Base-by-base conservation (phyloP, 2,797 vertebrate genomes). In the Sebastes baramenuke region DNA sequence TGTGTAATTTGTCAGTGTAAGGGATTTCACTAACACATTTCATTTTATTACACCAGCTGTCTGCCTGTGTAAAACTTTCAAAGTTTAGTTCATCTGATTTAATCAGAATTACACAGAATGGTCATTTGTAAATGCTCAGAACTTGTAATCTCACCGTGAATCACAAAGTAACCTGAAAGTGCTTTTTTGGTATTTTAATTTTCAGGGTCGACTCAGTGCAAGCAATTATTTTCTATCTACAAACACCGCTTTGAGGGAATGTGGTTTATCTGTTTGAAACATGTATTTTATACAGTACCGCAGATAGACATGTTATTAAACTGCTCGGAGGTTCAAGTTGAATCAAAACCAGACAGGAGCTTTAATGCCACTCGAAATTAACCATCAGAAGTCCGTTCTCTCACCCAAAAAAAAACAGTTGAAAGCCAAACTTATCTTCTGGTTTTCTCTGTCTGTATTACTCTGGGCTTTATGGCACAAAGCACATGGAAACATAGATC, bases 201-300 rank as follows among this genome's bases (percentile, higher is more conserved):
- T 87, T 77, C 52, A 70, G 59, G 70, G 67, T 85, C 36, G 27
- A 54, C 68, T 75, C 59, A n/a, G 85, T 77, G 60, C 86, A 88
- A 77, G 83, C 80, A 89, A 85, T 90, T 91, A 83, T 81, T 85
- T 84, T 82, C 69, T 34, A 75, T 85, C 84, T 84, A 56, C 77
- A 80, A 83, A 80, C 64, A 46, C 25, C 6, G 27, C 87, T 90
- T 86, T 85, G 67, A 89, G 79, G 67, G 42, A 69, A 80, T 81
- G 20, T 1, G 10, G 10, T 69, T 89, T 59, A 84, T 88, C 79
- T 3, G 32, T 80, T 86, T 58, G 38, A 68, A 72, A 71, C 38
- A 18, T 82, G 59, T 79, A 70, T 88, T 86, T 88, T 80, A 36
- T 76, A 54, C 32, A 49, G 30, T 25, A 62, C 58, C 27, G 29